Evolutionary conservation across 2,113 vertebrate genomes (phyloP).

Genomic region (Callopanchax toddi): DNA sequence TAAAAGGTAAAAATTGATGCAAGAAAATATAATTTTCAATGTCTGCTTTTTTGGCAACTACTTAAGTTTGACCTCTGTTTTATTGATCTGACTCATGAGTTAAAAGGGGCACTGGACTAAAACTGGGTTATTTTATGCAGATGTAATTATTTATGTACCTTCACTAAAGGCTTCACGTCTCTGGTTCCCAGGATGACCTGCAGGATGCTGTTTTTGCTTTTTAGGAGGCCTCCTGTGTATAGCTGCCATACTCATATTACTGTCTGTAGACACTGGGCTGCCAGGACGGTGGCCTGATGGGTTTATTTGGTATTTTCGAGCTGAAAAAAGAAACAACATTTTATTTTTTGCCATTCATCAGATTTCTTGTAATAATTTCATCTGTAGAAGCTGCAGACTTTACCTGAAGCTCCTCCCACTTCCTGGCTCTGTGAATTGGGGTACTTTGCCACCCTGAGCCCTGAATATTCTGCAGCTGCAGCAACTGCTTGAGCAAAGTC

Average conservation of each 20-base stretch:
- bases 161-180: conserved; percentile 93
- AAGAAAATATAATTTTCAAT: not conserved
- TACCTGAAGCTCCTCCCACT: conserved; percentile 62
- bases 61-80: too few relatives aligned
- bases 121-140: not conserved
- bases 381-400: not conserved
- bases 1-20: not conserved
- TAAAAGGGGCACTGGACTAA: not conserved
- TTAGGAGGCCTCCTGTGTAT: conserved; percentile 95
- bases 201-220: conserved; percentile 93
- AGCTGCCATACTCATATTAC: conserved; percentile 93
- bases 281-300: conserved; percentile 89
- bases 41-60: not conserved
- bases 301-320: conserved; percentile 91
- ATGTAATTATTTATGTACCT: conserved; percentile 77
- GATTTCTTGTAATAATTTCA: not conserved
- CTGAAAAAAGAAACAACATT: conserved; percentile 67
- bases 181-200: conserved; percentile 85
- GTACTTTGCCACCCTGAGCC: conserved; percentile 89
- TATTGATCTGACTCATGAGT: not conserved
- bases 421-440: conserved; percentile 76
- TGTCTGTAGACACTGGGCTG: conserved; percentile 96
- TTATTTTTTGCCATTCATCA: not conserved
- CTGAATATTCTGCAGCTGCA: conserved; percentile 93
- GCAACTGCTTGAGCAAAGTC: conserved; percentile 98